These are phyloP conservation scores for Bucco capensis DNA, from an alignment of 2,113 vertebrate genomes.

Conservation along the genomic window DNA sequence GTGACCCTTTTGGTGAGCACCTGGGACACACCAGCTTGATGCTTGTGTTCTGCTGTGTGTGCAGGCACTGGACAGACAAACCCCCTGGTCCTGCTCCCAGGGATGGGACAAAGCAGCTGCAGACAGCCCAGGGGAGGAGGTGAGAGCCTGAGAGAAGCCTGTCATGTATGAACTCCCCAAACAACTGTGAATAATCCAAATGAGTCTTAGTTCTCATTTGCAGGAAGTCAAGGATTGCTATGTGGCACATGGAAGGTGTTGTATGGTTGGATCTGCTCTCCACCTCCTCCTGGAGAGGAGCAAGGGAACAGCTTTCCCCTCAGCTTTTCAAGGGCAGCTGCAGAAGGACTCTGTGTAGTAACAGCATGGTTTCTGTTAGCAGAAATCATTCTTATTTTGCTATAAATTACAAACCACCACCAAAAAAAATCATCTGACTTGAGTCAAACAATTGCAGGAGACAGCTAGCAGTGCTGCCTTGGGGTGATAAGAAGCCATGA, in stretches of 20 bases:
- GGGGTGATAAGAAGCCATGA: background rate
- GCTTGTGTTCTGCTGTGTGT: background rate
- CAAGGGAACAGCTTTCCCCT: background rate
- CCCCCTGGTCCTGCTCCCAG: background rate
- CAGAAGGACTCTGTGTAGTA: background rate
- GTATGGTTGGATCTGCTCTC: background rate
- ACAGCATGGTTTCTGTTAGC: background rate
- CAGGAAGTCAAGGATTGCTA: background rate
- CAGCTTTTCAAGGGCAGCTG: background rate
- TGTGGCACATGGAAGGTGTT: background rate
- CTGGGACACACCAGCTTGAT: rapidly evolving
- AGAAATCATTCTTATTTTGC: background rate
- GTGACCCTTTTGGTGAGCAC: background rate
- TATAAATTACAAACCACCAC: background rate
- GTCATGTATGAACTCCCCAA: background rate
- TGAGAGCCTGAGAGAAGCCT: background rate
- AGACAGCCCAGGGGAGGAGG: background rate
- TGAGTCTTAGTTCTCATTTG: background rate
- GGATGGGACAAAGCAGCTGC: background rate
- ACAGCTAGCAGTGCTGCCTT: background rate
- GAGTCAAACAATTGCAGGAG: slow-evolving; percentile 57
- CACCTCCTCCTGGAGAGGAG: rapidly evolving
- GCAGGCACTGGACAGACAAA: background rate
- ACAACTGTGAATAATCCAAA: background rate
- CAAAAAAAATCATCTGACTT: background rate